A percentile compares a stretch with the other conserved stretches of the same genome.
These are phyloP conservation scores for Microtus ochrogaster DNA, from an alignment of 2,113 vertebrate species.

Conservation along the genomic window DNA sequence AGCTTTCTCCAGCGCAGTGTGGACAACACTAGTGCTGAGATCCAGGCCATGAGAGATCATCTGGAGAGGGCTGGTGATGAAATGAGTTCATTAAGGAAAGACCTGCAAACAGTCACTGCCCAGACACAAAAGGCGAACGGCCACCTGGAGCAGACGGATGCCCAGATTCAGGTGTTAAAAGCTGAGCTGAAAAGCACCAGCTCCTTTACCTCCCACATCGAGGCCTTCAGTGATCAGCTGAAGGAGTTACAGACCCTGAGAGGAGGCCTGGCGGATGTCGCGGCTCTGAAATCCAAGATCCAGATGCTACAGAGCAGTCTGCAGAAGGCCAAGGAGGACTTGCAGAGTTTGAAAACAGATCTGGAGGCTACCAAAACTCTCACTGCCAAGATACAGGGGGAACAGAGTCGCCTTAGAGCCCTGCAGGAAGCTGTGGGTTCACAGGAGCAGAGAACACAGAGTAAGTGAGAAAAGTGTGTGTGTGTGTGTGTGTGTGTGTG, in stretches of 20 bases:
- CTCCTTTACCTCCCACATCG: slow-evolving; percentile 20
- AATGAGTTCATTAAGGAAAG: slow-evolving; percentile 52
- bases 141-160: slow-evolving; percentile 36
- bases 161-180: slow-evolving; percentile 56
- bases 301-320: not conserved
- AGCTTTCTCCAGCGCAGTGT: slow-evolving; percentile 7
- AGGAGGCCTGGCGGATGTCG: not conserved
- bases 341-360: slow-evolving; percentile 23
- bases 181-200: slow-evolving; percentile 7
- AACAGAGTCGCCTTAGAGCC: not conserved
- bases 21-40: slow-evolving; percentile 59
- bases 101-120: slow-evolving; percentile 5
- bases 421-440: not conserved
- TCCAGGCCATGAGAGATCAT: slow-evolving; percentile 52
- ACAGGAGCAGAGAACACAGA: slow-evolving; percentile 1
- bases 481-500: not conserved
- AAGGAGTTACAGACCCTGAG: slow-evolving; percentile 68
- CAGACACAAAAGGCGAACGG: slow-evolving; percentile 1
- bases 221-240: not conserved
- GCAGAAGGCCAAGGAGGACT: not conserved
- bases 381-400: not conserved
- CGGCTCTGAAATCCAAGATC: not conserved
- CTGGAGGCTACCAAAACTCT: slow-evolving; percentile 5
- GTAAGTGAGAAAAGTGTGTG: slow-evolving; percentile 48
- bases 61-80: slow-evolving; percentile 31